A percentile compares a stretch with the other conserved stretches of the same genome.
phyloP scores from a whole-genome alignment of 2,888 invertebrate genomes.

The Ernsta delagoae region DNA sequence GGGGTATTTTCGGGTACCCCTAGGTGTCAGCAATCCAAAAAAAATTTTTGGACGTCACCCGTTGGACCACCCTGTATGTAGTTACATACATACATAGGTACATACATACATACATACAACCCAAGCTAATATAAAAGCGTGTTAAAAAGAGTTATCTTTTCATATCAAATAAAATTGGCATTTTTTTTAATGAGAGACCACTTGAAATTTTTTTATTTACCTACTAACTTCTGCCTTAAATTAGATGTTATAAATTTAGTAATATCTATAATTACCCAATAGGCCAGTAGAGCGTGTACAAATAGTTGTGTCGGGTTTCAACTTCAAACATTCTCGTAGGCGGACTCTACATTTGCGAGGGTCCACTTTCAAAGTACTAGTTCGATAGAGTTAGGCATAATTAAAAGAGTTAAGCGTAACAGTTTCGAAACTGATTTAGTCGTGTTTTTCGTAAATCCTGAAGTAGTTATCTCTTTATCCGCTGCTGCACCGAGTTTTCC shows the following conservation, averaged over 20 bases:
- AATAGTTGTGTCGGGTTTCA: slow-evolving; percentile 12
- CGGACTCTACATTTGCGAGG: slow-evolving; percentile 14
- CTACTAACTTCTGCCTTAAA: too few species aligned
- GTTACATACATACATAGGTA: too few species aligned
- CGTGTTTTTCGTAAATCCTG: slow-evolving; percentile 33
- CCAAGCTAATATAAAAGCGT: too few species aligned
- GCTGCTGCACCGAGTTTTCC: slow-evolving; percentile 7
- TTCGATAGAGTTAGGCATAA: slow-evolving; percentile 26
- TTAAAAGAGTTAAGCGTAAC: slow-evolving; percentile 36
- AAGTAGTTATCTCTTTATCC: slow-evolving; percentile 25
- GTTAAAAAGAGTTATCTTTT: too few species aligned
- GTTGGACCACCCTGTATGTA: too few species aligned
- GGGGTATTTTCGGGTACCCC: too few species aligned
- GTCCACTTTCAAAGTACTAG: slow-evolving; percentile 17
- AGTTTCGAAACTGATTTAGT: slow-evolving; percentile 31
- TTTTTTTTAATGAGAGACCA: too few species aligned
- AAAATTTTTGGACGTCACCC: too few species aligned
- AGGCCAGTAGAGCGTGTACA: background rate
- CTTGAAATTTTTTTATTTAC: too few species aligned
- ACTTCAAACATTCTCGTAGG: slow-evolving; percentile 20
- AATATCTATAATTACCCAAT: background rate
- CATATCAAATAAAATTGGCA: too few species aligned
- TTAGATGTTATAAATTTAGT: background rate
- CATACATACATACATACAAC: too few species aligned
- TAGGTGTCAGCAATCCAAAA: too few species aligned